Evolutionary conservation across 1,140 invertebrate species (phyloP), one percentile per base, ranked within the genome.

Genomic region (Diploscapter pachys): DNA sequence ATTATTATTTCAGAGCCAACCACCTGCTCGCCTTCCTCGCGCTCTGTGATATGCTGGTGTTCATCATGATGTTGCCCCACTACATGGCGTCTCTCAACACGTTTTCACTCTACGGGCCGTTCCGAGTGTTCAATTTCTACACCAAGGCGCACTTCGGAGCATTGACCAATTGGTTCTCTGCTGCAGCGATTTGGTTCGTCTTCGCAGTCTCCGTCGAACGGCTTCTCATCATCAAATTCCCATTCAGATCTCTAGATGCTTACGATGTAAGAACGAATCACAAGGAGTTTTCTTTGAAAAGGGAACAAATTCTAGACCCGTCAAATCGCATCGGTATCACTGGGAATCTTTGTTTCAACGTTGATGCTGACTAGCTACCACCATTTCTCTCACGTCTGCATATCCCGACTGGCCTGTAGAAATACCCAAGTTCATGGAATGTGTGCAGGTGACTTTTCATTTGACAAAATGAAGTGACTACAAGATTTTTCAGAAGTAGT

Each of bases 151-250:
- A 74, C 54, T 74, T 74, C 64, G 73, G 55, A 61, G 73, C 73
- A 11, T 53, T 74, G 54, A 74, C 52, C 57, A 74, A 74, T 52
- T 74, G 73, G 73, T 74, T 74, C 71, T 75, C 74, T 51, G 67
- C 74, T 31, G 68, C 74, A 11, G 74, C 67, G 56, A 71, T 75
- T 53, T 70, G 67, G 74, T 76, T 76, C 59, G 75, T 76, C 11
- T 53, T 76, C 48, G 75, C 75, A 5, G 59, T 76, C 48, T 76
- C 75, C 8, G 54, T 76, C 9, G 75, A 76, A 54, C 69, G 75
- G 62, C 75, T 76, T 55, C 53, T 76, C 49, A 70, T 76, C 64
- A 76, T 76, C 68, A 71, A 76, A 54, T 76, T 73, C 53, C 75
- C 75, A 4, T 76, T 76, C 70, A 53, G 75, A 64, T 76, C 75